These are phyloP conservation scores for Thymelicus sylvestris DNA, from an alignment of 2,888 invertebrate genomes.

Conservation along the genomic window DNA sequence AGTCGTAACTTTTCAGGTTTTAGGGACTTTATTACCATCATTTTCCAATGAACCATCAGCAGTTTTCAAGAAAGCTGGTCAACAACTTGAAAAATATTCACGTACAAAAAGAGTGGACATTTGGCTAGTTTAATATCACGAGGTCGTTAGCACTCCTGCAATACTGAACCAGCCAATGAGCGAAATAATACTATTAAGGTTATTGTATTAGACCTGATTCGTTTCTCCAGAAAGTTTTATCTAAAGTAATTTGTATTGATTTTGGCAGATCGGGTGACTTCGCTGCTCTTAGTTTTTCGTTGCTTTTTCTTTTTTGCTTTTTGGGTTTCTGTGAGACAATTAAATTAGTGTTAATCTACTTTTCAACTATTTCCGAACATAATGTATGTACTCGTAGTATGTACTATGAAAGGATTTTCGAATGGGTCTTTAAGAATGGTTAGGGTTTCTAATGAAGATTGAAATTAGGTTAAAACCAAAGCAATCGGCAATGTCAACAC, in stretches of 20 bases:
- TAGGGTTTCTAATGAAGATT: too few species aligned
- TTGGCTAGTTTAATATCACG: not conserved
- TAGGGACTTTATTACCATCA: too few species aligned
- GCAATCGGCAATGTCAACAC: too few species aligned
- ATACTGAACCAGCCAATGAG: not conserved
- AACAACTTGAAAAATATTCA: too few species aligned
- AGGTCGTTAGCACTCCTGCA: not conserved
- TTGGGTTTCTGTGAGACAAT: not conserved
- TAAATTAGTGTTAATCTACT: not conserved
- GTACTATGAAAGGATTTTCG: too few species aligned
- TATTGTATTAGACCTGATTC: constrained; percentile 10
- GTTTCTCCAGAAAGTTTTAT: constrained; percentile 17
- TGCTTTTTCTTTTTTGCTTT: not conserved
- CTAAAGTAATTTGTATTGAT: constrained; percentile 28
- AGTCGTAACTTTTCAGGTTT: too few species aligned
- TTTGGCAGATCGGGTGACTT: constrained; percentile 22
- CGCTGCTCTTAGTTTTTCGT: not conserved
- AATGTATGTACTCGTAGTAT: too few species aligned
- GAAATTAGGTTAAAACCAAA: too few species aligned
- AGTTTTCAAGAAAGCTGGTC: too few species aligned
- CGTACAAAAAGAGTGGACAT: not conserved
- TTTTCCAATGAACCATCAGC: too few species aligned
- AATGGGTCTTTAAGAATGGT: too few species aligned
- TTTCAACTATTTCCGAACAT: too few species aligned
- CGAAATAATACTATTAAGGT: not conserved